These are phyloP conservation scores for Oceanodroma leucorhoa DNA, from an alignment of 2,797 vertebrate genomes.

Conservation along the genomic window DNA sequence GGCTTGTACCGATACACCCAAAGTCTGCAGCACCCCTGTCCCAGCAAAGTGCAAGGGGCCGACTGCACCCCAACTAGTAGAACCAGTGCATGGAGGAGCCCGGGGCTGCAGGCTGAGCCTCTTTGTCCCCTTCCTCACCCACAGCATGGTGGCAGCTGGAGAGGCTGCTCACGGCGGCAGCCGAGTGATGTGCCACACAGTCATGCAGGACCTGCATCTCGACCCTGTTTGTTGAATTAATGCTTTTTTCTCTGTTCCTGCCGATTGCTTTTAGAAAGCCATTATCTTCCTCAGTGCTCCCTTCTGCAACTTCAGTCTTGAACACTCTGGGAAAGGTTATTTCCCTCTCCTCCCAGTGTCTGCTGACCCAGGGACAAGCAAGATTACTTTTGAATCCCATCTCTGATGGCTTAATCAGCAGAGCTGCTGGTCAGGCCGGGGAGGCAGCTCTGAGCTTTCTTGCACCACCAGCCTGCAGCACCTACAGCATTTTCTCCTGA, in stretches of 20 bases:
- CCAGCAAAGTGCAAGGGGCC: background rate
- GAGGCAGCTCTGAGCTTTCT: background rate
- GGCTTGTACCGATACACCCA: background rate
- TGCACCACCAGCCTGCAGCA: background rate
- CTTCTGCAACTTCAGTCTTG: background rate
- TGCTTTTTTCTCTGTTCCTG: background rate
- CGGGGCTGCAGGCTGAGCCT: background rate
- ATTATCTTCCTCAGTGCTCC: background rate
- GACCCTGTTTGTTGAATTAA: background rate
- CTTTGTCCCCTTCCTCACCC: background rate
- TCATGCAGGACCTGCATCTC: no score
- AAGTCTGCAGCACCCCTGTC: background rate
- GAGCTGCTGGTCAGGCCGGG: rapidly evolving
- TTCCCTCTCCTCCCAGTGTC: background rate
- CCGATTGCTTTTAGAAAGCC: background rate
- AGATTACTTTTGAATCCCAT: background rate
- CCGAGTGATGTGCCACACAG: background rate
- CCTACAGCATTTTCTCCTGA: background rate
- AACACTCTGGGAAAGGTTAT: background rate
- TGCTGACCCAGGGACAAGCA: background rate
- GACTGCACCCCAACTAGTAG: background rate
- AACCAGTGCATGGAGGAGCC: background rate
- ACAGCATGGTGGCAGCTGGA: background rate
- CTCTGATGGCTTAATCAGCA: background rate
- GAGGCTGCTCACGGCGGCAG: background rate